phyloP scores from a whole-genome alignment of 1,140 invertebrate genomes.

The Drosophila asahinai region DNA sequence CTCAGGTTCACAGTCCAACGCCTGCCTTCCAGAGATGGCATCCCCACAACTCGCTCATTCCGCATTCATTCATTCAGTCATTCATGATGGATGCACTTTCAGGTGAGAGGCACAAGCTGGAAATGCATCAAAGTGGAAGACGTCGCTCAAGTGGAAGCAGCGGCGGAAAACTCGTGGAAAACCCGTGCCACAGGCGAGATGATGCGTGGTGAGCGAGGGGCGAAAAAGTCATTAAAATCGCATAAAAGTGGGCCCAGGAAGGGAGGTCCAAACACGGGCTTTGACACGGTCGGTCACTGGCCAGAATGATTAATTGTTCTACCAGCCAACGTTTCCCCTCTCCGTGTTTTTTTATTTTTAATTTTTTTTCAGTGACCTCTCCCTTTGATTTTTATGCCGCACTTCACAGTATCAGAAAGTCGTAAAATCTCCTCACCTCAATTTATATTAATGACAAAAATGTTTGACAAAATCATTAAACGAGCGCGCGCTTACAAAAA shows the following conservation, averaged over 20 bases:
- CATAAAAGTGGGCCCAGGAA: constrained; percentile 47
- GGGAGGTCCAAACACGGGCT: constrained; percentile 32
- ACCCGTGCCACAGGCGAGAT: constrained; percentile 31
- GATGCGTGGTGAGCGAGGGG: not conserved
- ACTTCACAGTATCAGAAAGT: constrained; percentile 44
- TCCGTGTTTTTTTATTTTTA: too few species aligned
- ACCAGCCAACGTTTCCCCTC: constrained; percentile 4
- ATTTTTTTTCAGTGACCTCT: constrained; percentile 16
- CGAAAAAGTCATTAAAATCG: constrained; percentile 58
- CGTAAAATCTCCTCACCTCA: constrained; percentile 42
- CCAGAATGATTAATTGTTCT: constrained; percentile 68
- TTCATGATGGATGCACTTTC: constrained; percentile 72
- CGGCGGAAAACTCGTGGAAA: constrained; percentile 43
- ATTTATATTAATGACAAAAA: constrained; percentile 66
- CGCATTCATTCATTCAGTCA: constrained; percentile 53
- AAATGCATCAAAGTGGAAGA: constrained; percentile 76
- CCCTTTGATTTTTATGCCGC: constrained; percentile 15
- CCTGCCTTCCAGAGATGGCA: constrained; percentile 13
- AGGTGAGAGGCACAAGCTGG: constrained; percentile 69
- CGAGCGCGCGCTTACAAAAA: constrained; percentile 13
- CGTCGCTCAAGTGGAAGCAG: constrained; percentile 61
- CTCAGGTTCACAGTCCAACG: constrained; percentile 77
- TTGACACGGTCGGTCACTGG: constrained; percentile 43
- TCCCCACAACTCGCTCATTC: constrained; percentile 20
- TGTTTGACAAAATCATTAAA: constrained; percentile 76